Percentiles rank a stretch among this genome's conserved stretches.
Evolutionary conservation across 2,888 invertebrate genomes (phyloP).

Genomic region (Drosophila pegasa): DNA sequence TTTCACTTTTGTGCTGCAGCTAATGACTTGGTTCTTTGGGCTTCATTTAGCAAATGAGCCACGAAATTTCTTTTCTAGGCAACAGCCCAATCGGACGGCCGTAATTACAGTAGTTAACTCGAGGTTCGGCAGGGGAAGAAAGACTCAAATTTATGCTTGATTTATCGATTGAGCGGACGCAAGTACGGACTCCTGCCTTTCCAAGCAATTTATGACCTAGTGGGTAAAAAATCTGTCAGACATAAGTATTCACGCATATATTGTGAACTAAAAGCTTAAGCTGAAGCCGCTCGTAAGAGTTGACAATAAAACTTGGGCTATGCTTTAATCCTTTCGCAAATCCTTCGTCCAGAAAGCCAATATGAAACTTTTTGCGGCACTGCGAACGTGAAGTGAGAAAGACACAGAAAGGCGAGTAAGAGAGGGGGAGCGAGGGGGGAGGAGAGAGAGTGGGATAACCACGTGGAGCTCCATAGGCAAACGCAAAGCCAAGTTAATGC

Average conservation of each 20-base stretch:
- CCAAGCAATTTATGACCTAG: conserved; percentile 1
- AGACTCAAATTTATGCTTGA: conserved; percentile 33
- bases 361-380: conserved; percentile 23
- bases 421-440: background rate
- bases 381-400: conserved; percentile 31
- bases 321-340: conserved; percentile 37
- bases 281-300: conserved; percentile 3
- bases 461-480: background rate
- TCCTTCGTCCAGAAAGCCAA: conserved; percentile 30
- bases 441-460: background rate
- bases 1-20: conserved; percentile 7
- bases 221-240: conserved; percentile 7
- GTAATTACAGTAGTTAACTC: conserved; percentile 34
- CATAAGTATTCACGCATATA: conserved; percentile 13
- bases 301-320: conserved; percentile 31
- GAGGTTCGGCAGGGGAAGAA: background rate
- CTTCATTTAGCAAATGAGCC: conserved; percentile 49
- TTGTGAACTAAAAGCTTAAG: conserved; percentile 6
- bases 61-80: conserved; percentile 5
- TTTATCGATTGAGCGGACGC: conserved; percentile 51
- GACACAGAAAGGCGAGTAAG: conserved; percentile 23
- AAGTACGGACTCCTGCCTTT: background rate
- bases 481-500: conserved; percentile 43
- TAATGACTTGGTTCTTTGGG: conserved; percentile 38
- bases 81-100: conserved; percentile 20